phyloP scores from a whole-genome alignment of 1,140 invertebrate genomes.

The Drosophila nannoptera region DNA sequence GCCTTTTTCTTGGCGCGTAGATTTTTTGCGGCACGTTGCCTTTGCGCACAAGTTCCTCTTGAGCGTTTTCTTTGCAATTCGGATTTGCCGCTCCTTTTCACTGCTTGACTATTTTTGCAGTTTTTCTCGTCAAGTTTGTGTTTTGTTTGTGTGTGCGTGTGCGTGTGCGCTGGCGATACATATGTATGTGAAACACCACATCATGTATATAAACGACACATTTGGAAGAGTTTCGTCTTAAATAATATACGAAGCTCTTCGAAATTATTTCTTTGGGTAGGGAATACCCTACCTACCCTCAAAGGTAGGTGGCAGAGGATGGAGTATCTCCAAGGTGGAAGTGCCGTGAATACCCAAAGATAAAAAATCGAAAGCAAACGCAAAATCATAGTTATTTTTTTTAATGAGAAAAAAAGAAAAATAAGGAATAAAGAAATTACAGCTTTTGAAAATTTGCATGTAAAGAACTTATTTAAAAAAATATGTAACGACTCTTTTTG shows the following conservation, averaged over 20 bases:
- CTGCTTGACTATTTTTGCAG: conserved; percentile 33
- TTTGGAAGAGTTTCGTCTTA: neutral
- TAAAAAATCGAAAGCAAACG: too few relatives aligned
- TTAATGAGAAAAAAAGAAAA: neutral
- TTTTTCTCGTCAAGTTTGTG: conserved; percentile 26
- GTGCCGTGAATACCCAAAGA: too few relatives aligned
- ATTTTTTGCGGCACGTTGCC: conserved; percentile 52
- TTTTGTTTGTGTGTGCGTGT: conserved; percentile 7
- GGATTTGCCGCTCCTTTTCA: conserved; percentile 39
- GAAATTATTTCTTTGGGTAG: conserved; percentile 27
- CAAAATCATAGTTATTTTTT: too few relatives aligned
- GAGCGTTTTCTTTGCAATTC: conserved; percentile 22
- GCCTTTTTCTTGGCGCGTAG: conserved; percentile 55
- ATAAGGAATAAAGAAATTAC: too few relatives aligned
- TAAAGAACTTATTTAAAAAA: too few relatives aligned
- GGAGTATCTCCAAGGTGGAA: neutral
- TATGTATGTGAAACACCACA: neutral
- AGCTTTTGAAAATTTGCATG: too few relatives aligned
- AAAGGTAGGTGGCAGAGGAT: neutral
- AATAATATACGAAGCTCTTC: conserved; percentile 20
- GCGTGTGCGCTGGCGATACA: neutral
- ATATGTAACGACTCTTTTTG: too few relatives aligned
- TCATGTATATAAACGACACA: neutral
- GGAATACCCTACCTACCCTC: too few relatives aligned
- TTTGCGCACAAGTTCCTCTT: conserved; percentile 30